Evolutionary conservation across 2,888 invertebrate species (phyloP).

Genomic region (Aporophyla nigra): DNA sequence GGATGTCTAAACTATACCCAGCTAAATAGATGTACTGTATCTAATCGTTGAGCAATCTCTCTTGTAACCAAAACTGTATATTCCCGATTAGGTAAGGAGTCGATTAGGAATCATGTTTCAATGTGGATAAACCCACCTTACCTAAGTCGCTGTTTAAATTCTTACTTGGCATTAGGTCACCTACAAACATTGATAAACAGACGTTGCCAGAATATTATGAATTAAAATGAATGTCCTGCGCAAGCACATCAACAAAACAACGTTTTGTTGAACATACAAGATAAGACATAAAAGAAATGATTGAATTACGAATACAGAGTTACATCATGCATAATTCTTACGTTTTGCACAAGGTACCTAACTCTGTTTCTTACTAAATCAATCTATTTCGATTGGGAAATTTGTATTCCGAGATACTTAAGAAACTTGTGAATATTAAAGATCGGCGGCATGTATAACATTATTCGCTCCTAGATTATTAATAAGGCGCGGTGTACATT

Average conservation of each 20-base stretch:
- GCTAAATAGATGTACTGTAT: constrained; percentile 35
- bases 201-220: constrained; percentile 56
- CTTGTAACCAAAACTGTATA: constrained; percentile 30
- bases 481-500: constrained; percentile 42
- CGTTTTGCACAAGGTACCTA: constrained; percentile 47
- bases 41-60: constrained; percentile 31
- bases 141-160: constrained; percentile 53
- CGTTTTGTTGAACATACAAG: constrained; percentile 33
- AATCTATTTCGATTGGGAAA: constrained; percentile 58
- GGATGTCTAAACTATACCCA: constrained; percentile 72
- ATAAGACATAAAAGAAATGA: constrained; percentile 47
- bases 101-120: constrained; percentile 43
- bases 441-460: constrained; percentile 45
- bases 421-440: constrained; percentile 64
- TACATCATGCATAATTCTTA: constrained; percentile 49
- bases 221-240: constrained; percentile 45
- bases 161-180: constrained; percentile 59
- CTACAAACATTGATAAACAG: constrained; percentile 52
- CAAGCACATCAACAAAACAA: constrained; percentile 34
- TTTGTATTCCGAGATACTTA: constrained; percentile 67
- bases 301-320: constrained; percentile 49
- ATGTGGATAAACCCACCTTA: constrained; percentile 63
- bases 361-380: constrained; percentile 62
- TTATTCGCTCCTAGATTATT: constrained; percentile 61
- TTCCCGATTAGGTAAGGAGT: constrained; percentile 52